These are phyloP conservation scores for Heteropelma amictum DNA, from an alignment of 2,888 invertebrate genomes.

Conservation along the genomic window DNA sequence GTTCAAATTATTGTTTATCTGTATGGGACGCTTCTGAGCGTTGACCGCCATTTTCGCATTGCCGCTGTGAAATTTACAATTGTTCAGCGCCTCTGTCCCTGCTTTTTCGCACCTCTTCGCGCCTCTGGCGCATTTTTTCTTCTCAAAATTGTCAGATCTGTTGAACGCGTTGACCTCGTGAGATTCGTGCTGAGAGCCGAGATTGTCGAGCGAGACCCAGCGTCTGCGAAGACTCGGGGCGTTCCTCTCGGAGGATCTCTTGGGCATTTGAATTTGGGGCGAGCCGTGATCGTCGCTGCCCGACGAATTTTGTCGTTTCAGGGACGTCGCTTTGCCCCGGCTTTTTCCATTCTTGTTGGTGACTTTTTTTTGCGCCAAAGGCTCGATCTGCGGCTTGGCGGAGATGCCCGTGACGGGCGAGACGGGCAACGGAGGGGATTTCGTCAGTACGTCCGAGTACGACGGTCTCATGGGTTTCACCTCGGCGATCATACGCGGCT, in stretches of 20 bases:
- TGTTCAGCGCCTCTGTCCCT: slow-evolving; percentile 76
- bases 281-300: slow-evolving; percentile 79
- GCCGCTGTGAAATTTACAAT: slow-evolving; percentile 76
- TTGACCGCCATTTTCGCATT: slow-evolving; percentile 65
- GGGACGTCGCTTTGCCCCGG: slow-evolving; percentile 75
- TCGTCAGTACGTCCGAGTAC: slow-evolving; percentile 90
- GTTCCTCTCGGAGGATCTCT: slow-evolving; percentile 74
- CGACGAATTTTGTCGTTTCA: slow-evolving; percentile 80
- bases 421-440: slow-evolving; percentile 78
- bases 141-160: slow-evolving; percentile 72
- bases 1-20: slow-evolving; percentile 72
- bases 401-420: slow-evolving; percentile 69
- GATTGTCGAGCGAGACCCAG: slow-evolving; percentile 77
- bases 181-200: slow-evolving; percentile 69
- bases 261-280: slow-evolving; percentile 71
- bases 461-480: slow-evolving; percentile 92
- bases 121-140: slow-evolving; percentile 68
- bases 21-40: slow-evolving; percentile 70
- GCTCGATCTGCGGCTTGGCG: slow-evolving; percentile 41
- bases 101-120: slow-evolving; percentile 70
- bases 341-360: slow-evolving; percentile 71
- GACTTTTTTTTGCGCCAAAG: slow-evolving; percentile 68
- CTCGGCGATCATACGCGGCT: slow-evolving; percentile 88
- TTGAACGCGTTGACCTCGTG: slow-evolving; percentile 68
- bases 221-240: slow-evolving; percentile 78